Conservation (phyloP, 1,140 invertebrate genomes). For the Scaptodrosophila lebanonensis region DNA sequence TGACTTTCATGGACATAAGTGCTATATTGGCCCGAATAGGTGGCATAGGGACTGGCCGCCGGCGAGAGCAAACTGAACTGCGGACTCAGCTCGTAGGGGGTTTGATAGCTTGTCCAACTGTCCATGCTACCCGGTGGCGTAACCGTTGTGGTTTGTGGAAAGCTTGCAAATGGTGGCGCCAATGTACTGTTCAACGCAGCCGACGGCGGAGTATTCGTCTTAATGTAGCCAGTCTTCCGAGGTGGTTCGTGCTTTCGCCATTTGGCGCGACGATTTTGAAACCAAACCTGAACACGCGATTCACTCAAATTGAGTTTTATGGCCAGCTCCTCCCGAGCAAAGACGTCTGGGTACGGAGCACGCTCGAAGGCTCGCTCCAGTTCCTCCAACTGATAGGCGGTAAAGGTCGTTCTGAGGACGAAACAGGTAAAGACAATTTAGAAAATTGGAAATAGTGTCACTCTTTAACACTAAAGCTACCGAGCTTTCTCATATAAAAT, state of each 20-base stretch:
- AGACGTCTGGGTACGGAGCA: conserved; percentile 97
- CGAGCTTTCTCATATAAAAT: too few relatives aligned
- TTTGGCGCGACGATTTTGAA: conserved; percentile 95
- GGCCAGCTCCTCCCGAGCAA: conserved; percentile 95
- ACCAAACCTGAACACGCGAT: conserved; percentile 91
- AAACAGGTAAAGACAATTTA: conserved; percentile 12
- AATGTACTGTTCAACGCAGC: conserved; percentile 80
- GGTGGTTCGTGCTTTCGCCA: conserved; percentile 99
- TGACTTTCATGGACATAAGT: conserved; percentile 75
- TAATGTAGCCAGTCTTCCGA: conserved; percentile 90
- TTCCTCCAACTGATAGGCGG: conserved; percentile 96
- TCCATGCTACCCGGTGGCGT: conserved; percentile 82
- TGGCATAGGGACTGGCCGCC: conserved; percentile 81
- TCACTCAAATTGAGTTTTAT: conserved; percentile 93
- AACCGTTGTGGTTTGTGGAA: conserved; percentile 80
- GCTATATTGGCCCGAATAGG: conserved; percentile 74
- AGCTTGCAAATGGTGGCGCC: conserved; percentile 82
- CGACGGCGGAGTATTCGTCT: conserved; percentile 79
- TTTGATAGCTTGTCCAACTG: conserved; percentile 85
- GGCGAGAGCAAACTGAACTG: conserved; percentile 85
- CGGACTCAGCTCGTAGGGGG: conserved; percentile 85
- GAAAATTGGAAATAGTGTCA: not conserved
- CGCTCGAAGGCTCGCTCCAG: conserved; percentile 95
- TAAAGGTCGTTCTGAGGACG: conserved; percentile 93
- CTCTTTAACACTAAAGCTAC: not conserved